Conservation (phyloP, 2,113 vertebrate species). For the Pseudonaja textilis region DNA sequence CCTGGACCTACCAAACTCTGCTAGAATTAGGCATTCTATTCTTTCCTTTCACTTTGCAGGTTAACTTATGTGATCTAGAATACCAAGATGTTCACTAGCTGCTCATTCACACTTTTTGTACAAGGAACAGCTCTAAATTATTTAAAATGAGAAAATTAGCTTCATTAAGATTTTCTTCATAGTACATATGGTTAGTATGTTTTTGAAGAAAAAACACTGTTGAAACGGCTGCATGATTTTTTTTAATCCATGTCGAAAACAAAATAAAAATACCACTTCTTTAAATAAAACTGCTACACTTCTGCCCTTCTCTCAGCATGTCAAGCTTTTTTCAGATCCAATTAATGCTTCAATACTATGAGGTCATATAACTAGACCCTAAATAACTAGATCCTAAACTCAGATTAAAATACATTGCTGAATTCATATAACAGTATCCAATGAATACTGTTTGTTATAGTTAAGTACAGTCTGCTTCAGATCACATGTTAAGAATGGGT, state of each 20-base stretch:
- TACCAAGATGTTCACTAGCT: background rate
- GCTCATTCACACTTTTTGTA: background rate
- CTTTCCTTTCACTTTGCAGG: background rate
- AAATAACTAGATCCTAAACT: background rate
- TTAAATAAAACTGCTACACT: background rate
- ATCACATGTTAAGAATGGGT: background rate
- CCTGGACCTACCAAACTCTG: background rate
- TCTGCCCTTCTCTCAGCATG: background rate
- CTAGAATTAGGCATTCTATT: background rate
- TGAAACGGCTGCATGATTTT: background rate
- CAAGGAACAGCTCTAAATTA: background rate
- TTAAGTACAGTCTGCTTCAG: background rate
- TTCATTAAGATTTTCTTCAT: background rate
- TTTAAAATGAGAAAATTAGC: background rate
- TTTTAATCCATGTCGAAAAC: background rate
- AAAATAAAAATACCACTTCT: background rate
- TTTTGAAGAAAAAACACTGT: background rate
- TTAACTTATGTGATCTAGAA: background rate
- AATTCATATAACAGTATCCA: background rate
- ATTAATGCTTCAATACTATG: background rate
- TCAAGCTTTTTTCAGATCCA: background rate
- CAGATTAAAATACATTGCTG: background rate
- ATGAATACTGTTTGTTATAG: background rate
- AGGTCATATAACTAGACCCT: background rate
- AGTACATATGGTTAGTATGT: background rate